A percentile compares a stretch with the other conserved stretches of the same genome.
Conservation (phyloP, 2,113 vertebrate genomes). For the Pomatostomus ruficeps region DNA sequence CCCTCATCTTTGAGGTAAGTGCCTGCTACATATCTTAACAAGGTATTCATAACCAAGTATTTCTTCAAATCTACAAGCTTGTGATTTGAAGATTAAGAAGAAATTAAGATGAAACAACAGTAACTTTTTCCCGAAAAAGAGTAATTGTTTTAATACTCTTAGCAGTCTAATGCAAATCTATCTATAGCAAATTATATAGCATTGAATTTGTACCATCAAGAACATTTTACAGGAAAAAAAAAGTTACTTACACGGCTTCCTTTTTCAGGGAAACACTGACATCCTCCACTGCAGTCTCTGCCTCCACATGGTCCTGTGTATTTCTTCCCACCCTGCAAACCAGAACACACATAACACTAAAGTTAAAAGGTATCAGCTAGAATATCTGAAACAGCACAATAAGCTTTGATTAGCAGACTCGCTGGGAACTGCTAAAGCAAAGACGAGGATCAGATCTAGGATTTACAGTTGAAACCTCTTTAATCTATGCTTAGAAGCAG, state of each 20-base stretch:
- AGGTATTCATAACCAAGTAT: neutral
- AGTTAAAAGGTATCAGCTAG: neutral
- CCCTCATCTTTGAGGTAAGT: neutral
- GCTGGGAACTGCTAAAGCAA: neutral
- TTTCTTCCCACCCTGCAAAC: constrained; percentile 87
- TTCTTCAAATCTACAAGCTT: neutral
- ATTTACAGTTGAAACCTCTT: neutral
- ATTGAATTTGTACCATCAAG: neutral
- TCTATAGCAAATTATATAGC: neutral
- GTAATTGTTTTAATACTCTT: neutral
- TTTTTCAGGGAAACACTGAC: constrained; percentile 95
- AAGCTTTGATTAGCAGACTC: neutral
- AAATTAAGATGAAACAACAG: neutral
- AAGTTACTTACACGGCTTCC: constrained; percentile 87
- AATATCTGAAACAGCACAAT: neutral
- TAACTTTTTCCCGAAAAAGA: neutral
- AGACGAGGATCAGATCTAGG: neutral
- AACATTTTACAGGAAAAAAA: neutral
- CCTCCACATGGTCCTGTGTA: constrained; percentile 86
- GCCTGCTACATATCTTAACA: neutral
- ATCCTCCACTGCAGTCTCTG: constrained; percentile 93
- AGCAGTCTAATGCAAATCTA: neutral
- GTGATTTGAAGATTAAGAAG: too few relatives aligned
- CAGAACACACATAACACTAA: neutral
- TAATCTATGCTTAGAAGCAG: neutral